Evolutionary conservation across 2,113 vertebrate genomes (phyloP).

Genomic region (Abramis brama): DNA sequence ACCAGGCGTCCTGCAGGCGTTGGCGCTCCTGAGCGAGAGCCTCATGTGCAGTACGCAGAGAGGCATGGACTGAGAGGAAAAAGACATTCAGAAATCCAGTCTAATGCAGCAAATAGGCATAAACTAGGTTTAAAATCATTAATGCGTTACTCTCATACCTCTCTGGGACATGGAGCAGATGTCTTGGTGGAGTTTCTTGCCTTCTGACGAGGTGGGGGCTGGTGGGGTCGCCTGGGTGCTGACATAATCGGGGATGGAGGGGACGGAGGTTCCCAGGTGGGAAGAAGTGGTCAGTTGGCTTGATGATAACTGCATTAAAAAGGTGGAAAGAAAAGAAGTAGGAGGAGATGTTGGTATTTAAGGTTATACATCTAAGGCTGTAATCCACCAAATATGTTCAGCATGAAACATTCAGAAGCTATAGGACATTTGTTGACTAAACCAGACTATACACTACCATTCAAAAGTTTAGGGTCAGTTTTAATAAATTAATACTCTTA

Average conservation of each 20-base stretch:
- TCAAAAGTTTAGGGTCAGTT: background rate
- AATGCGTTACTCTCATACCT: conserved; percentile 66
- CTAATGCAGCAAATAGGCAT: background rate
- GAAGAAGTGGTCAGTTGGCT: conserved; percentile 58
- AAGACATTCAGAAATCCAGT: background rate
- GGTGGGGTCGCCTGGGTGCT: conserved; percentile 67
- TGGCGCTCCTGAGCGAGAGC: conserved; percentile 74
- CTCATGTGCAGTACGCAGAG: conserved; percentile 74
- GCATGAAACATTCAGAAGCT: background rate
- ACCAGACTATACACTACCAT: background rate
- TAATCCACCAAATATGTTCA: background rate
- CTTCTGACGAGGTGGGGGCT: conserved; percentile 71
- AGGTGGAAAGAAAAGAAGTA: background rate
- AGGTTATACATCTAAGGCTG: too few species aligned
- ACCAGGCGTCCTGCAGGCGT: conserved; percentile 73
- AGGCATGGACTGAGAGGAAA: conserved; percentile 68
- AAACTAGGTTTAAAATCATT: background rate
- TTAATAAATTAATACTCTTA: background rate
- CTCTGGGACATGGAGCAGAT: conserved; percentile 82
- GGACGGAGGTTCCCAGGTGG: conserved; percentile 75
- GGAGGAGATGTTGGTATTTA: background rate
- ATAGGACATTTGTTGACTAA: background rate
- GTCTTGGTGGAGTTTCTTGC: conserved; percentile 77
- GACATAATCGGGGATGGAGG: conserved; percentile 81
- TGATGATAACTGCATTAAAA: conserved; percentile 50